Percentiles rank a stretch among this genome's conserved stretches.
These are phyloP conservation scores for Elysia crispata DNA, from an alignment of 2,888 invertebrate genomes.

Conservation along the genomic window DNA sequence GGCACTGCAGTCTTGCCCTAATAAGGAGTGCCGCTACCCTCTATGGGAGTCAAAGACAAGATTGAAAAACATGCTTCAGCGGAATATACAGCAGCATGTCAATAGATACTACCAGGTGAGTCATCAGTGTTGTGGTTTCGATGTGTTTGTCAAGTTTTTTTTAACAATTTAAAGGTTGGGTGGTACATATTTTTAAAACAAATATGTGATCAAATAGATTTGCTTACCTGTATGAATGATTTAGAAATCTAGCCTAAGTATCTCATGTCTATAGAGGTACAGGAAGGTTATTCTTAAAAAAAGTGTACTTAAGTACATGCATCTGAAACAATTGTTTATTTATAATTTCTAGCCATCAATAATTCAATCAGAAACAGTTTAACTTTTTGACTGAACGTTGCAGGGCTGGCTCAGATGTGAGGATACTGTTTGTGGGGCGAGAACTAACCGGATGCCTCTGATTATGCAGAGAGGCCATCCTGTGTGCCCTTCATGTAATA, in stretches of 20 bases:
- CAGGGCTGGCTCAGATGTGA: slow-evolving; percentile 90
- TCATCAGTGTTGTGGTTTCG: background rate
- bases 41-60: slow-evolving; percentile 72
- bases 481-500: slow-evolving; percentile 86
- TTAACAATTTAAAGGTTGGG: no score
- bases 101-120: slow-evolving; percentile 85
- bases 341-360: no score
- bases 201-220: no score
- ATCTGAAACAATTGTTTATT: no score
- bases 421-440: slow-evolving; percentile 89
- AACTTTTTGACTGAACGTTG: slow-evolving; percentile 36
- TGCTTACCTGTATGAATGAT: no score
- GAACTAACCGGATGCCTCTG: slow-evolving; percentile 83
- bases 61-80: slow-evolving; percentile 86
- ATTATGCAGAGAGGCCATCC: slow-evolving; percentile 82
- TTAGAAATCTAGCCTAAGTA: no score
- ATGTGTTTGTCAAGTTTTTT: no score
- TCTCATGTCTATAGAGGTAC: background rate
- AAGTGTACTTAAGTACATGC: no score
- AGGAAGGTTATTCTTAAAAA: background rate
- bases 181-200: no score
- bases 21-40: slow-evolving; percentile 28
- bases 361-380: background rate
- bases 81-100: slow-evolving; percentile 84
- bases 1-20: slow-evolving; percentile 37